A percentile compares a stretch with the other conserved stretches of the same genome.
Evolutionary conservation across 2,888 invertebrate genomes (phyloP).

Genomic region (Diaperis boleti): DNA sequence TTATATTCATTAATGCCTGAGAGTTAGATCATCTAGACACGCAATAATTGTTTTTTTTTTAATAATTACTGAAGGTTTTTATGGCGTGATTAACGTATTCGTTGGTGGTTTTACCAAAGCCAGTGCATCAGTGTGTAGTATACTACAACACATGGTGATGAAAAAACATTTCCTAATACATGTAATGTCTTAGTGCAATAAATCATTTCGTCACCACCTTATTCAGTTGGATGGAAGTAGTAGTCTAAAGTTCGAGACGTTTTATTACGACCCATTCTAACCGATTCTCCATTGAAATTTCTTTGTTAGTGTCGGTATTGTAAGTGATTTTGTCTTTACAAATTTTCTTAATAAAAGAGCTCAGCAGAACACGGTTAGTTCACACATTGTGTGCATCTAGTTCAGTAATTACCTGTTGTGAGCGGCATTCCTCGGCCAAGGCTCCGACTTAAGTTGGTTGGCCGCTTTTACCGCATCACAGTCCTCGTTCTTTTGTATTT

Average conservation of each 20-base stretch:
- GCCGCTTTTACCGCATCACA: slow-evolving; percentile 37
- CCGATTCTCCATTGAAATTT: slow-evolving; percentile 10
- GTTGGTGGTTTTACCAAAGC: too few species aligned
- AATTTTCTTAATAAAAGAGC: slow-evolving; percentile 36
- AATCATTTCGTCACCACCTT: slow-evolving; percentile 35
- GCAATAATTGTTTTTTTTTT: background rate
- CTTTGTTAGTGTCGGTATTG: slow-evolving; percentile 11
- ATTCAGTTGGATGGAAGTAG: slow-evolving; percentile 1
- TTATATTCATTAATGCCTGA: background rate
- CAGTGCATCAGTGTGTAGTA: too few species aligned
- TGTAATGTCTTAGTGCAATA: slow-evolving; percentile 8
- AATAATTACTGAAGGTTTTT: background rate
- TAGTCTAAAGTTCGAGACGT: background rate
- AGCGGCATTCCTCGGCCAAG: slow-evolving; percentile 43
- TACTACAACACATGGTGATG: slow-evolving; percentile 24
- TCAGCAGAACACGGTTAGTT: slow-evolving; percentile 32
- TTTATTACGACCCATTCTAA: background rate
- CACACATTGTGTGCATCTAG: slow-evolving; percentile 44
- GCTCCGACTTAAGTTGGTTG: slow-evolving; percentile 39
- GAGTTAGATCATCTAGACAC: background rate
- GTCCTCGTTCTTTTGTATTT: slow-evolving; percentile 38
- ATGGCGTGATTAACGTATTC: background rate
- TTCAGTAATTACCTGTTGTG: slow-evolving; percentile 45
- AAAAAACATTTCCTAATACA: slow-evolving; percentile 14
- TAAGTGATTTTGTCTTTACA: slow-evolving; percentile 35